phyloP scores from a whole-genome alignment of 2,888 invertebrate species.

The Folsomia candida region DNA sequence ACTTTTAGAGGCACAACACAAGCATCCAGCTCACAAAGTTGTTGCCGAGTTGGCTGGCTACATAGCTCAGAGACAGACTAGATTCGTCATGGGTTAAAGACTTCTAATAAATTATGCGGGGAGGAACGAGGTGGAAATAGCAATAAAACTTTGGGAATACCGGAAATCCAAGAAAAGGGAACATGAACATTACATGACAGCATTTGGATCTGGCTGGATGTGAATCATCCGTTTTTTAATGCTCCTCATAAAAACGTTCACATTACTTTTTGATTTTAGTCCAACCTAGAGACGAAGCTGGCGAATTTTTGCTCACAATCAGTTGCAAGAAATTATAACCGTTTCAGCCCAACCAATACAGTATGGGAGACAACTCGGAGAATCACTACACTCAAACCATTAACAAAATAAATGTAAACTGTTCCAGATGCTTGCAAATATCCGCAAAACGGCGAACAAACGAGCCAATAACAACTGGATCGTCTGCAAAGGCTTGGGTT shows the following conservation, averaged over 20 bases:
- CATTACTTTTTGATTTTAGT: constrained; percentile 3
- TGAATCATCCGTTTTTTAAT: constrained; percentile 13
- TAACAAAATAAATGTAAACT: neutral
- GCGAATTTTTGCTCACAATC: neutral
- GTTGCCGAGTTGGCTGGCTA: neutral
- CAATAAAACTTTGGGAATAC: constrained; percentile 11
- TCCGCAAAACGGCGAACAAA: neutral
- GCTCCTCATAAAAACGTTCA: constrained; percentile 4
- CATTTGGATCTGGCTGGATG: neutral
- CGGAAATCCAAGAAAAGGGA: constrained; percentile 11
- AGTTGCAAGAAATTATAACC: no score
- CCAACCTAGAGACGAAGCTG: neutral
- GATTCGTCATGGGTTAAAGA: constrained; percentile 16
- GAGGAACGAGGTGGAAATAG: constrained; percentile 11
- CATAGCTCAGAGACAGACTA: neutral
- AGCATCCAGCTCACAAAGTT: neutral
- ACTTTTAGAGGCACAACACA: neutral
- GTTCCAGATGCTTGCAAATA: constrained; percentile 2
- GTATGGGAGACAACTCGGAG: no score
- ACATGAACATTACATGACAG: neutral
- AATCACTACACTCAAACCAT: no score
- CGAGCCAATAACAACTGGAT: no score
- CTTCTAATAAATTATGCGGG: constrained; percentile 13
- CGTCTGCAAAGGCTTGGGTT: no score
- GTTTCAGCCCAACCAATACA: no score